Evolutionary conservation across 1,140 invertebrate species (phyloP).

Genomic region (Cardiocondyla obscurior): DNA sequence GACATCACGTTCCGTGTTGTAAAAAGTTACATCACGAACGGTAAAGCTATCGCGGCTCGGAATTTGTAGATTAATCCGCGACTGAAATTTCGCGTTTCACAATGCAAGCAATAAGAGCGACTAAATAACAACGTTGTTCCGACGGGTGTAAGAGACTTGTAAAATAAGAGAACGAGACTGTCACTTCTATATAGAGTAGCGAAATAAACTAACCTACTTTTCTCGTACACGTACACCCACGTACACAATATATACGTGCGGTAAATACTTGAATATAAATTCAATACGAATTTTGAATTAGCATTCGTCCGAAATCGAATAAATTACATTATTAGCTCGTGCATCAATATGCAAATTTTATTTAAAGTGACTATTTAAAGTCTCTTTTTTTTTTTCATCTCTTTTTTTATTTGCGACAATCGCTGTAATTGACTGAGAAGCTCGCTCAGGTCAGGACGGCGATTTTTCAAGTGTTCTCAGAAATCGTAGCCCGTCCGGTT

Average conservation of each 20-base stretch:
- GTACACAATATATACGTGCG: no score
- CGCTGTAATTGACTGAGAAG: neutral
- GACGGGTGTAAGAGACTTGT: neutral
- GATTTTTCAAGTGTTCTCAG: slow-evolving; percentile 51
- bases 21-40: slow-evolving; percentile 43
- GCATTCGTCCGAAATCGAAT: neutral
- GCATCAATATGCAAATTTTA: neutral
- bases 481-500: slow-evolving; percentile 13
- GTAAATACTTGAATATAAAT: no score
- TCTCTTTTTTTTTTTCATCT: no score
- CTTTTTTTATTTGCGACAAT: neutral
- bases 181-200: neutral
- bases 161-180: neutral
- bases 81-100: slow-evolving; percentile 30
- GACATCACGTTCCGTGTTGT: slow-evolving; percentile 25
- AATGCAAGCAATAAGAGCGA: neutral
- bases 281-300: no score
- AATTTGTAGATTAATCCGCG: slow-evolving; percentile 23
- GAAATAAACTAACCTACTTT: neutral
- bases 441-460: neutral
- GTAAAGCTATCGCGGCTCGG: neutral
- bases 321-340: neutral
- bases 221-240: no score
- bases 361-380: neutral
- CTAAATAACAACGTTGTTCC: slow-evolving; percentile 10